Base-by-base conservation (phyloP, 2,888 invertebrate genomes). In the Drosophila lutescens region DNA sequence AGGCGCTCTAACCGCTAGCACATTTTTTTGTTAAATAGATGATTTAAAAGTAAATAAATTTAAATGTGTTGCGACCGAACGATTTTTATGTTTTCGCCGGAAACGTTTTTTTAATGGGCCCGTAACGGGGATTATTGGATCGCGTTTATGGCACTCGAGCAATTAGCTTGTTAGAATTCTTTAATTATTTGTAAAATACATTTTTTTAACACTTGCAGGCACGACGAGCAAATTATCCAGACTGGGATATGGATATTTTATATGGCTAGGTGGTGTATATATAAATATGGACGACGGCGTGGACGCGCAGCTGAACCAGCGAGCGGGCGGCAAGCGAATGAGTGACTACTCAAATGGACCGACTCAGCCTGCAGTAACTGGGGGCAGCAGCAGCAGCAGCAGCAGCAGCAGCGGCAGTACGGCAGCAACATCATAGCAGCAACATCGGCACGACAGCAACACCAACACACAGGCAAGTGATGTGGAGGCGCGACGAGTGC, bases 261-360 rank as follows among this genome's bases (percentile, higher is more conserved):
- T 2, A 26, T 26, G 26, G 26, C 10, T 26, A 26, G 13, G 12
- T 26, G 13, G 12, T 26, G 7, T 23, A 46, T n/a, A n/a, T 10
- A 15, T n/a, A 15, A 44, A 44, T 38, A 40, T 49, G 50, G 66
- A 63, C 54, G 67, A 61, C 74, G 59, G 36, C 71, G 63, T 83
- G 72, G 79, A 70, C 83, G 83, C 88, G 88, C 83, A 87, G 83
- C 83, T 83, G 88, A 88, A 84, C 88, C 86, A 88, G 88, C 83
- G 83, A 84, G 80, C 83, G 70, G 88, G 83, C 83, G 80, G 88
- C 88, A 70, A 88, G 80, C 88, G 87, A 86, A 88, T 79, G 77
- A 81, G 77, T 77, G 76, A 85, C 63, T 80, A 88, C 86, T 83
- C 85, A 88, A 84, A 88, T 85, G 85, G 87, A 84, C 87, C 84